Conservation (phyloP, 2,888 invertebrate genomes). For the Acleris holmiana region DNA sequence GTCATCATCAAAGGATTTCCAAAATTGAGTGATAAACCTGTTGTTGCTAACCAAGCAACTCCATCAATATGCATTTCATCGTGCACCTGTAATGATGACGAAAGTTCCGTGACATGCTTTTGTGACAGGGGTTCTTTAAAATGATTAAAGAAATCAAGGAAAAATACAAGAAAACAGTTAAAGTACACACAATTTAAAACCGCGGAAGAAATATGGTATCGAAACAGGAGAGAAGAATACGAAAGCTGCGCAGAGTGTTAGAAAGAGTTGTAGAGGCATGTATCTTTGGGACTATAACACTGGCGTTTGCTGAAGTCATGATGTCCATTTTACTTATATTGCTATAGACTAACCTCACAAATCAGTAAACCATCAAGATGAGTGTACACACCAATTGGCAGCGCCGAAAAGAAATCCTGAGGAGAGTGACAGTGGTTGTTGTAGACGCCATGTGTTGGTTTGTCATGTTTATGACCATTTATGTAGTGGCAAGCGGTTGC, state of each 20-base stretch:
- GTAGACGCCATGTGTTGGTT: conserved; percentile 58
- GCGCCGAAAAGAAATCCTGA: conserved; percentile 48
- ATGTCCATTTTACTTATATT: conserved; percentile 59
- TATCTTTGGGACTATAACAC: conserved; percentile 60
- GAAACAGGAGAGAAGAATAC: background rate
- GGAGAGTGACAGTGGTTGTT: conserved; percentile 45
- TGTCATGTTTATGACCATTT: conserved; percentile 43
- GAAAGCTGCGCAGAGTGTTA: background rate
- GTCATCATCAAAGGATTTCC: background rate
- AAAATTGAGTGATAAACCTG: background rate
- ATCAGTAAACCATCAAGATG: conserved; percentile 45
- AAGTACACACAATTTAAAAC: background rate
- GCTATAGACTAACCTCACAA: conserved; percentile 42
- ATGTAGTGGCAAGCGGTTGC: background rate
- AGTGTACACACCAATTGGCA: conserved; percentile 54
- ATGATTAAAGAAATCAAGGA: background rate
- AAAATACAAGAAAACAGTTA: background rate
- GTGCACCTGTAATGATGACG: background rate
- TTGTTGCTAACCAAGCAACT: too few species aligned
- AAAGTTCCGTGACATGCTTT: too few species aligned
- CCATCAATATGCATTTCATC: background rate
- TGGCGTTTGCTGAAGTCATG: conserved; percentile 65
- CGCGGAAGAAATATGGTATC: background rate
- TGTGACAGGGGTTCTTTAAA: background rate
- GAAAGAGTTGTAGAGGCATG: conserved; percentile 60